Conservation (phyloP, 2,113 vertebrate species). For the Ivindomyrus marchei region DNA sequence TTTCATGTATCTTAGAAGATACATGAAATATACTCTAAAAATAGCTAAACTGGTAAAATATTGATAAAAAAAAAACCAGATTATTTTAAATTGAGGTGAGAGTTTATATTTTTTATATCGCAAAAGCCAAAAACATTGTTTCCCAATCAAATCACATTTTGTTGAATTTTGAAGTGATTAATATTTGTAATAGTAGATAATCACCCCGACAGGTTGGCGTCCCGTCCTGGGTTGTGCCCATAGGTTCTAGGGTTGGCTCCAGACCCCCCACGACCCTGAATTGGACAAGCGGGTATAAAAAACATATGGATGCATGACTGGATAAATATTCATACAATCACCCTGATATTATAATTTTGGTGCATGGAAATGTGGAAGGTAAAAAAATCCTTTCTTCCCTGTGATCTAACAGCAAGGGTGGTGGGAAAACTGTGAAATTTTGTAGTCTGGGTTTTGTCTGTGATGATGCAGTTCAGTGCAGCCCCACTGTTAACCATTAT, state of each 20-base stretch:
- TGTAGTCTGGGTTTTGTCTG: slow-evolving; percentile 74
- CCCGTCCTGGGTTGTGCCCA: background rate
- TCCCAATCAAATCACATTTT: background rate
- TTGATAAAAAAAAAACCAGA: background rate
- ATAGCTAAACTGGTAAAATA: background rate
- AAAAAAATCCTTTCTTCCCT: background rate
- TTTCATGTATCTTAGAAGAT: too few species aligned
- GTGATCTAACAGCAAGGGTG: slow-evolving; percentile 37
- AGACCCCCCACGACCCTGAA: background rate
- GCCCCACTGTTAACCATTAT: slow-evolving; percentile 89
- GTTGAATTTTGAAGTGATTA: background rate
- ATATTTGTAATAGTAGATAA: background rate
- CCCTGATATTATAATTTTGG: background rate
- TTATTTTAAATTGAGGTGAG: background rate
- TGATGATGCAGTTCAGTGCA: slow-evolving; percentile 78
- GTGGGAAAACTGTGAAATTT: slow-evolving; percentile 66
- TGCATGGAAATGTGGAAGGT: background rate
- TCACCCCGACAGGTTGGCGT: background rate
- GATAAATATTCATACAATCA: background rate
- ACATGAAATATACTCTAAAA: background rate
- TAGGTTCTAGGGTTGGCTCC: background rate
- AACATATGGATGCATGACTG: background rate
- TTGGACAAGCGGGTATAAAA: background rate
- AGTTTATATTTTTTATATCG: background rate
- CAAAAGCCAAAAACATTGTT: background rate